Evolutionary conservation across 1,140 invertebrate species (phyloP), one percentile per base, ranked within the genome.

Genomic region (Drosophila nigromelanica): DNA sequence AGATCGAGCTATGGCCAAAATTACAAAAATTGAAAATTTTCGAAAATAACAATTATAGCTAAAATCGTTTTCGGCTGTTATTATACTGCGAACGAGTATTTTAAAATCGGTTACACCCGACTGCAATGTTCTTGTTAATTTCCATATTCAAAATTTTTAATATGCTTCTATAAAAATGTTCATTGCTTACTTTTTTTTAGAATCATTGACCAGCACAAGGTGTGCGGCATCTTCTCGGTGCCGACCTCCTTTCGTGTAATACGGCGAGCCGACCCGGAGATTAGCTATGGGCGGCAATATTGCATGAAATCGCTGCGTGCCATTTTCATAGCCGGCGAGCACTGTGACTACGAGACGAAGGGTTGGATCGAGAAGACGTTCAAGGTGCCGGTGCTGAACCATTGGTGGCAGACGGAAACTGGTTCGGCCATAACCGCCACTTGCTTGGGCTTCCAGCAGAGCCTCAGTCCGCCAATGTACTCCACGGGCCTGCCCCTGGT

Each of bases 361-460:
- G 78, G 92, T 5, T 99, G 98, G 98, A 95, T 96, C 1, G 95
- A 96, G 91, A 94, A 94, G 58, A 93, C 94, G 8, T 97, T 98
- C 80, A 94, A 95, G 69, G 96, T 97, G 2, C 97, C 97, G 0
- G 94, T 98, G 7, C 87, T 98, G 15, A 98, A 99, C 91, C 96
- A 99, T 90, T 99, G 97, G 97, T 99, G 98, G 98, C 98, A 99
- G 92, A 98, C 90, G 40, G 98, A 99, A 93, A 97, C 97, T 0
- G 98, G 97, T 0, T 97, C 97, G 70, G 94, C 97, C 0, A 96
- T 98, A 11, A 98, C 97, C 0, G 95, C 96, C 0, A 95, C 95
- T 0, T 98, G 96, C 91, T 78, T 97, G 10, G 97, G 97, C 4
- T 94, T 97, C 7, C 95, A 94, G 5, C 94, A 92, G 27, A 92